Evolutionary conservation across 2,113 vertebrate genomes (phyloP), one percentile per base, ranked within the genome.

Genomic region (Alethe castanea): DNA sequence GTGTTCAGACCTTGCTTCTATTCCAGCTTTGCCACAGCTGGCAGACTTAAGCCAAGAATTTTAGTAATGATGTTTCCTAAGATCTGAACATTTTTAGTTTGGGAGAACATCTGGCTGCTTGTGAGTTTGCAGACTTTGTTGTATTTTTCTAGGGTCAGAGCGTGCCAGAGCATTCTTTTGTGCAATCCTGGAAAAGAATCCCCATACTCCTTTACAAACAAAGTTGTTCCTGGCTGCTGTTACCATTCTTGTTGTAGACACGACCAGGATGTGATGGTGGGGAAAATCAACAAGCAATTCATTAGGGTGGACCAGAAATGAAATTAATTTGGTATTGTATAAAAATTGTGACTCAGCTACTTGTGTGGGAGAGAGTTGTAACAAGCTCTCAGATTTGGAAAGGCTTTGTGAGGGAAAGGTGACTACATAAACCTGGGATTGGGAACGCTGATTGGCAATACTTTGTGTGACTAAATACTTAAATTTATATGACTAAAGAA

Each of bases 1-100:
- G 38, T 92, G 47, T 67, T 94, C 71, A 93, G 94, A 88, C 80
- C 50, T 94, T 90, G 76, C 88, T 94, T 90, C 67, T 86, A 3
- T 88, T 96, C 81, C 90, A 90, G 90, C 64, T 90, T 94, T 95
- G 53, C 54, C 65, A 88, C 17, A 86, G 80, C 65, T 2, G 18
- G 70, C 72, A 88, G 47, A 60, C 35, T 60, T 60, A 67, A 78
- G 94, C 93, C 95, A 92, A 90, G 60, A 93, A 77, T 94, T 96
- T 92, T 83, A 94, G 69, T 90, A 67, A 77, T 88, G 90, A 88
- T 95, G 94, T 94, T 96, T 96, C 93, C 94, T 94, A 85, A 94
- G 72, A 64, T 83, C 76, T 83, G 80, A 95, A 50, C 57, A 78
- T 78, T 81, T 94, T 92, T 45, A 66, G 18, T 92, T 70, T 86